A percentile compares a stretch with the other conserved stretches of the same genome.
phyloP scores from a whole-genome alignment of 2,888 invertebrate genomes.

The Empis livida region DNA sequence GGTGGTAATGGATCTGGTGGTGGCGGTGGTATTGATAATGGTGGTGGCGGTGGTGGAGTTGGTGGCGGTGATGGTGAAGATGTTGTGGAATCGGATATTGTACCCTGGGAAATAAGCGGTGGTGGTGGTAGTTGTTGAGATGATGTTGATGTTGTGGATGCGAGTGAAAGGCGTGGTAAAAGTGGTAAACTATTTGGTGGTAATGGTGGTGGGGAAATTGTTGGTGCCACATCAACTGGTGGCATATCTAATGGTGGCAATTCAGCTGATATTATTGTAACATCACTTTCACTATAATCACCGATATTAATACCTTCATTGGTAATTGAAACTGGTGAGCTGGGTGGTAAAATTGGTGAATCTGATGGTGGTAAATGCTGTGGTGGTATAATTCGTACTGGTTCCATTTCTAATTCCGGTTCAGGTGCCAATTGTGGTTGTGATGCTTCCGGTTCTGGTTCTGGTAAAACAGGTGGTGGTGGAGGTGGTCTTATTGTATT shows the following conservation, averaged over 20 bases:
- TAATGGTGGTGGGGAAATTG: slow-evolving; percentile 25
- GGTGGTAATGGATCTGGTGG: slow-evolving; percentile 13
- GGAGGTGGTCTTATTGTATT: slow-evolving; percentile 43
- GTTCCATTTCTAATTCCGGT: no score
- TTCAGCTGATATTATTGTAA: neutral
- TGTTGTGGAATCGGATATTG: neutral
- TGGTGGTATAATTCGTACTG: neutral
- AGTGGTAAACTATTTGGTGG: slow-evolving; percentile 18
- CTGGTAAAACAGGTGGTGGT: slow-evolving; percentile 13
- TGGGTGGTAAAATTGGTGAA: slow-evolving; percentile 19
- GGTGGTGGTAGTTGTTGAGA: slow-evolving; percentile 33
- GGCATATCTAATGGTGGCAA: neutral
- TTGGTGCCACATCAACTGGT: slow-evolving; percentile 16
- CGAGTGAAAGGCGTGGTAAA: neutral
- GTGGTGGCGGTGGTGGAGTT: slow-evolving; percentile 10
- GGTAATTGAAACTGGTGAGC: slow-evolving; percentile 7
- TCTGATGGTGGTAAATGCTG: neutral
- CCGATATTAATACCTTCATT: neutral
- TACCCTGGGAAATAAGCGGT: neutral
- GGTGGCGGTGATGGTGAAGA: slow-evolving; percentile 21
- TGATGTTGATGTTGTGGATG: slow-evolving; percentile 39
- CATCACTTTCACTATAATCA: neutral
- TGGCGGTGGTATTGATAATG: slow-evolving; percentile 8
- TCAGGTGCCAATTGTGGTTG: neutral
- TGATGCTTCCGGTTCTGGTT: slow-evolving; percentile 18